phyloP scores from a whole-genome alignment of 2,113 vertebrate genomes.

The human region GRCh38 chrX:98361501-98362000 shows the following conservation, averaged over 20 bases:
- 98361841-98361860: not conserved
- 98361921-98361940: not conserved
- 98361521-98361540: not conserved
- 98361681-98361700: not conserved
- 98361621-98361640: not conserved
- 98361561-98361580: not conserved
- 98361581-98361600: not conserved
- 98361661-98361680: not conserved
- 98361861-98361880: not conserved
- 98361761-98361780: not conserved
- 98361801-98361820: not conserved
- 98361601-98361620: not conserved
- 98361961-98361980: not conserved
- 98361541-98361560: constrained; percentile 12
- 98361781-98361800: not conserved
- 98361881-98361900: not conserved
- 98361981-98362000: not conserved
- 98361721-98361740: not conserved
- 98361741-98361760: constrained; percentile 1
- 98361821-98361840: not conserved
- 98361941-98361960: not conserved
- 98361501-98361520: not conserved
- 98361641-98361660: not conserved
- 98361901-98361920: not conserved
- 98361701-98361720: not conserved